Conservation (phyloP, 1,140 invertebrate genomes). For the Zaprionus ornatus region DNA sequence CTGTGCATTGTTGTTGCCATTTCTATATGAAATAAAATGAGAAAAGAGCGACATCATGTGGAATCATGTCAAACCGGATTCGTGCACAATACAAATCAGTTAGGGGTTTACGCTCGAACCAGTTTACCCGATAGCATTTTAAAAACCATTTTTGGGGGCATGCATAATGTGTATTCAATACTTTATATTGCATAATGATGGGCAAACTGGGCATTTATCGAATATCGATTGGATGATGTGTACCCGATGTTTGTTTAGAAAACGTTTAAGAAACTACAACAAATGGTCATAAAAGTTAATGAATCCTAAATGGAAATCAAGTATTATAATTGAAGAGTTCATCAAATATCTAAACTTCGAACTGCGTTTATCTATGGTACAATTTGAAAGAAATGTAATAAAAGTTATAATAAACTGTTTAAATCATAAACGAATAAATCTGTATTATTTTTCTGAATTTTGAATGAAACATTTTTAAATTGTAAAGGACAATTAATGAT, state of each 20-base stretch:
- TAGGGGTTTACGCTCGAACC: constrained; percentile 48
- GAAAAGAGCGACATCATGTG: constrained; percentile 49
- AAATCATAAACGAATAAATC: not conserved
- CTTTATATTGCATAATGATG: constrained; percentile 58
- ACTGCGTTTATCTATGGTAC: no score
- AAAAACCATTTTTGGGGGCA: constrained; percentile 54
- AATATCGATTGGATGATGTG: constrained; percentile 3
- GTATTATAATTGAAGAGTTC: no score
- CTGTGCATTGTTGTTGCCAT: constrained; percentile 33
- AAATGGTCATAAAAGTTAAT: no score
- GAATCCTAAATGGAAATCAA: no score
- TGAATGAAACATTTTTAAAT: not conserved
- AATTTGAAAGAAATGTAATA: no score
- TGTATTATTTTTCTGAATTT: not conserved
- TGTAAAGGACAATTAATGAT: no score
- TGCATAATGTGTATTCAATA: constrained; percentile 61
- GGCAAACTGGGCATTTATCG: constrained; percentile 8
- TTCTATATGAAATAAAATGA: constrained; percentile 34
- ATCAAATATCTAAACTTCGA: no score
- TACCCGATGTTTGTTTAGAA: not conserved
- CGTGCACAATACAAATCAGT: constrained; percentile 55
- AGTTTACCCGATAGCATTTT: constrained; percentile 64
- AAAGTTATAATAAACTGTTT: no score
- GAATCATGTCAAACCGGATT: constrained; percentile 81
- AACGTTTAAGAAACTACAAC: not conserved